These are phyloP conservation scores for Erebia palarica DNA, from an alignment of 2,888 invertebrate species.

Conservation along the genomic window DNA sequence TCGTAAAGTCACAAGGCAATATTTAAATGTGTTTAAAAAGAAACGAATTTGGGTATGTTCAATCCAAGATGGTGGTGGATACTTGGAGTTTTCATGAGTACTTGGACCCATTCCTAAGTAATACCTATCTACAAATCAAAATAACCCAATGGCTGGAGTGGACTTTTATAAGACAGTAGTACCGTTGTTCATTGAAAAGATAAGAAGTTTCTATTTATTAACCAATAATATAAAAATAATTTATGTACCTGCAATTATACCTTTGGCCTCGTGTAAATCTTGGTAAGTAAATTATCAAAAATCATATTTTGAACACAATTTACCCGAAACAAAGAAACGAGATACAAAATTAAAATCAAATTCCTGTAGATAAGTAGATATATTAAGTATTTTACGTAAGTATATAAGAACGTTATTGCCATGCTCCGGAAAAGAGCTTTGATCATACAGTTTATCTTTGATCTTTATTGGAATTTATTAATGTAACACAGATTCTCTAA, in stretches of 20 bases:
- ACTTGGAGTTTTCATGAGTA: too few relatives aligned
- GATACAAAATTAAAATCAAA: background rate
- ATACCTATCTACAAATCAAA: too few relatives aligned
- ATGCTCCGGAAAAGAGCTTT: background rate
- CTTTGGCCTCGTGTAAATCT: background rate
- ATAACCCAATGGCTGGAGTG: too few relatives aligned
- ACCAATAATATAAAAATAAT: too few relatives aligned
- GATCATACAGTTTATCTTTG: background rate
- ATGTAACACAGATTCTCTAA: background rate
- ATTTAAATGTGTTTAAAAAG: too few relatives aligned
- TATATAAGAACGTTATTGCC: background rate
- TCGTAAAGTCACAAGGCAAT: too few relatives aligned
- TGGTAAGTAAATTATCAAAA: background rate
- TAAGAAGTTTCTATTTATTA: too few relatives aligned
- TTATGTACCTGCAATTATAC: background rate
- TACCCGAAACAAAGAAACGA: constrained; percentile 4
- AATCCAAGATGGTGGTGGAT: too few relatives aligned
- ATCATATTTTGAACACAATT: background rate
- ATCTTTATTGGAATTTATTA: background rate
- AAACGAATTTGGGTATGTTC: too few relatives aligned
- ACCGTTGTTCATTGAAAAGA: too few relatives aligned
- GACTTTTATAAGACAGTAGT: too few relatives aligned
- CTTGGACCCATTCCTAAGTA: too few relatives aligned
- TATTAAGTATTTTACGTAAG: background rate
- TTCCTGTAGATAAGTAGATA: background rate